phyloP scores from a whole-genome alignment of 2,797 vertebrate species.

The Simalia tracyae region DNA sequence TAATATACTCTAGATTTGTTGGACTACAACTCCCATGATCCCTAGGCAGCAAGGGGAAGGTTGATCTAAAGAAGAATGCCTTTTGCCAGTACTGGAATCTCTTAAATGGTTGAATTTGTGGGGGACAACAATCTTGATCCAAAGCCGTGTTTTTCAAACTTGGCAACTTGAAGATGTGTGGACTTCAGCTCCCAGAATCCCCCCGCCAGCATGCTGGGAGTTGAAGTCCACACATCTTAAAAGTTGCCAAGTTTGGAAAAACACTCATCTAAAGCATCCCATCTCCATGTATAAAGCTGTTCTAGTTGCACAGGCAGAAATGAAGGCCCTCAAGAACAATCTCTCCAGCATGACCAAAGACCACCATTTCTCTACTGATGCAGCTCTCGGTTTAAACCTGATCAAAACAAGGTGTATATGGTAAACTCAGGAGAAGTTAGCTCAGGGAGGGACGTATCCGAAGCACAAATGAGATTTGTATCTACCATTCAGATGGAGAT shows the following conservation, averaged over 20 bases:
- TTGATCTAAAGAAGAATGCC: not conserved
- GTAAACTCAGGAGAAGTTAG: not conserved
- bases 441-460: not conserved
- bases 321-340: not conserved
- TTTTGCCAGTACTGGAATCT: not conserved
- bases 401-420: not conserved
- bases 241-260: not conserved
- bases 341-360: not conserved
- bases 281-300: conserved; percentile 9
- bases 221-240: not conserved
- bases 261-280: not conserved
- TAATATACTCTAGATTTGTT: not conserved
- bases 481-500: not conserved
- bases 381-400: not conserved
- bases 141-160: not conserved
- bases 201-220: not conserved
- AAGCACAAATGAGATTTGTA: not conserved
- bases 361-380: not conserved
- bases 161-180: not conserved
- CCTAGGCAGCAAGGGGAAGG: not conserved
- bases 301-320: not conserved
- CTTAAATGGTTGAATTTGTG: not conserved
- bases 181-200: not conserved
- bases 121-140: not conserved
- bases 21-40: not conserved